Evolutionary conservation across 2,113 vertebrate genomes (phyloP).

Genomic region (Myocastor coypus): DNA sequence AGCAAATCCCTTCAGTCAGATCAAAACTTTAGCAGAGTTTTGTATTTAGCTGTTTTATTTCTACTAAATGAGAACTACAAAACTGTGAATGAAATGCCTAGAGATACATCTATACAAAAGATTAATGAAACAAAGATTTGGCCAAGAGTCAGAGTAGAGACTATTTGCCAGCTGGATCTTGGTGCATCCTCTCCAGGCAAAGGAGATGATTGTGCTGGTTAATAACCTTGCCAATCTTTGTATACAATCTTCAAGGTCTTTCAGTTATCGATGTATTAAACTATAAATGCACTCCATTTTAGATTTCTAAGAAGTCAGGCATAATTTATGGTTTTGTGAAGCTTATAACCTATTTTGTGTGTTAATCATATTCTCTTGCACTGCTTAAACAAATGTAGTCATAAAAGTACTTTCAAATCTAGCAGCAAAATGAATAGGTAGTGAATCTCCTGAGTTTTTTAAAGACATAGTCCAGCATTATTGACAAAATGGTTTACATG

Average conservation of each 20-base stretch:
- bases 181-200: neutral
- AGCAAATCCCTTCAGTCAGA: neutral
- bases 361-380: neutral
- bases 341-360: neutral
- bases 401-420: neutral
- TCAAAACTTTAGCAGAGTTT: neutral
- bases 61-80: neutral
- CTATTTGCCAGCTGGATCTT: neutral
- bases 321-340: neutral
- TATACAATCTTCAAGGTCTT: neutral
- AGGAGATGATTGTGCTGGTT: neutral
- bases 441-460: neutral
- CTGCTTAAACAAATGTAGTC: neutral
- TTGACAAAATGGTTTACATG: neutral
- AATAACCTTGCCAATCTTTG: neutral
- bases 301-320: neutral
- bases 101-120: neutral
- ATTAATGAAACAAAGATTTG: neutral
- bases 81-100: neutral
- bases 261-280: neutral
- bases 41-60: constrained; percentile 4
- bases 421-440: neutral
- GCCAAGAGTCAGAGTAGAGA: neutral
- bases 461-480: neutral
- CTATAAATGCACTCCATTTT: neutral